Evolutionary conservation across 2,113 vertebrate genomes (phyloP).

Genomic region (Phrynosoma platyrhinos): DNA sequence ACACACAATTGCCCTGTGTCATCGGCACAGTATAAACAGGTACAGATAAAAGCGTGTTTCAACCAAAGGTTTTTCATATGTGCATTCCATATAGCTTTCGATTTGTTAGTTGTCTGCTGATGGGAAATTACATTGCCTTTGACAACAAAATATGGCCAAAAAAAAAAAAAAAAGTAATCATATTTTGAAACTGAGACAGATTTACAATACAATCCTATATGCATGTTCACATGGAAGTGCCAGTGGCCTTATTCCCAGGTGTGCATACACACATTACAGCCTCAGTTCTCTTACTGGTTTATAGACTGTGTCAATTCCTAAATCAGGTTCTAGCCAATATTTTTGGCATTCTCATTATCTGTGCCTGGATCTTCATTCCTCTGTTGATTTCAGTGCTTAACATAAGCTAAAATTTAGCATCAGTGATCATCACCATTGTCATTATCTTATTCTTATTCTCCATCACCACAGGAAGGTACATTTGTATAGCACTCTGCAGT

Average conservation of each 20-base stretch:
- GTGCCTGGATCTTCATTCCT: background rate
- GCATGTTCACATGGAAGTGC: no score
- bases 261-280: background rate
- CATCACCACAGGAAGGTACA: no score
- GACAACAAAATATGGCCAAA: conserved; percentile 40
- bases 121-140: conserved; percentile 42
- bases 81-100: conserved; percentile 62
- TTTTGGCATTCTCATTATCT: background rate
- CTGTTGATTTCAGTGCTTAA: background rate
- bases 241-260: background rate
- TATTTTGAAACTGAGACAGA: conserved; percentile 18
- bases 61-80: conserved; percentile 57
- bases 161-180: background rate
- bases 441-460: no score
- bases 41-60: conserved; percentile 51
- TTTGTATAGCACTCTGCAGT: background rate
- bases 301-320: background rate
- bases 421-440: background rate
- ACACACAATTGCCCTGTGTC: conserved; percentile 67
- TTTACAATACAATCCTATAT: background rate
- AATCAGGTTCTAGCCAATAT: background rate
- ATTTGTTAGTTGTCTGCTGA: conserved; percentile 54
- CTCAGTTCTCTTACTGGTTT: background rate
- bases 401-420: background rate
- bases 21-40: conserved; percentile 32